Evolutionary conservation across 64 coral and sea anemone species (phyloP).

Genomic region (Orbicella faveolata): DNA sequence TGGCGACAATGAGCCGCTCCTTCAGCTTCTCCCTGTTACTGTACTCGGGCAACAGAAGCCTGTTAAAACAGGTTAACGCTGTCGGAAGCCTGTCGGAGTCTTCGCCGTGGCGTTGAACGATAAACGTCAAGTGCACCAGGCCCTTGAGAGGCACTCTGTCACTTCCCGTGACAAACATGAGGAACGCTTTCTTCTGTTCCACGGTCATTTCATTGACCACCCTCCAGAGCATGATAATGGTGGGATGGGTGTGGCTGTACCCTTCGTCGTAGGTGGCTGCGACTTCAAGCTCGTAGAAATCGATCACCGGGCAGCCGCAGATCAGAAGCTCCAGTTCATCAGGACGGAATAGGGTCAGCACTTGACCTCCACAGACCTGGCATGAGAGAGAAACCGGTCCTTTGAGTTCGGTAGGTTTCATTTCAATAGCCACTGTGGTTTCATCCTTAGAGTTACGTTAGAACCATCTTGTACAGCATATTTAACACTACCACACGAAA

Average conservation of each 20-base stretch:
- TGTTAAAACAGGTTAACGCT: constrained; percentile 92
- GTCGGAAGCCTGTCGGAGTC: constrained; percentile 84
- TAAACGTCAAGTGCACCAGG: constrained; percentile 79
- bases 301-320: constrained; percentile 83
- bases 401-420: no score
- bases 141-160: constrained; percentile 93
- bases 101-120: constrained; percentile 75
- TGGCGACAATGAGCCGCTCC: constrained; percentile 83
- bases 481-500: no score
- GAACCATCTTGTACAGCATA: no score
- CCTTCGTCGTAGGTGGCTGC: constrained; percentile 89
- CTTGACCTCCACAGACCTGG: constrained; percentile 90
- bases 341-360: constrained; percentile 75
- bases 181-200: constrained; percentile 86
- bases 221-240: constrained; percentile 71
- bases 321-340: constrained; percentile 86
- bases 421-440: no score
- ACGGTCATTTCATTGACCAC: constrained; percentile 79
- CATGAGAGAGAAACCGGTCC: background rate
- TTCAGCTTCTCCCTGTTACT: constrained; percentile 55
- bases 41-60: constrained; percentile 87
- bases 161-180: constrained; percentile 96
- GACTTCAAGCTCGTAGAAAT: constrained; percentile 72
- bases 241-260: constrained; percentile 63
- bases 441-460: no score